Base-by-base conservation (phyloP, 2,797 vertebrate species). In the Sebastes taczanowskii region DNA sequence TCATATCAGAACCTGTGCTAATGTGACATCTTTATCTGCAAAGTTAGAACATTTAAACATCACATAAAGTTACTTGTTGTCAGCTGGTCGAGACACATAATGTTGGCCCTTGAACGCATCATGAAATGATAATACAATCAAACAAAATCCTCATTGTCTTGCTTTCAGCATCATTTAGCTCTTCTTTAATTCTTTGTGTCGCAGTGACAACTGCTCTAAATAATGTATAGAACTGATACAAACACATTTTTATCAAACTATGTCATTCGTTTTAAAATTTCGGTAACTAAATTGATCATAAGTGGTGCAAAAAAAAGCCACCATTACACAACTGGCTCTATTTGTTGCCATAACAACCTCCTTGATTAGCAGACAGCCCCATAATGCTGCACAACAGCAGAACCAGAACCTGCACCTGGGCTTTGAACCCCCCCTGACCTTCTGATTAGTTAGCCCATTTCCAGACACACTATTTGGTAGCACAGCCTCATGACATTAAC, bases 401-500 rank as follows among this genome's bases (percentile, higher is more conserved):
- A 81, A 61, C 67, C 79, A 75, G 63, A 81, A 61, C 67, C 79
- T 84, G 84, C 90, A 92, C 87, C 84, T 92, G 92, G 90, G 82
- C 75, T 88, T 81, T 92, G 90, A 93, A 86, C 91, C 80, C 58
- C 60, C 58, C 11, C 64, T 83, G 87, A 92, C 87, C 91, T 2
- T 2, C 84, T 92, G 84, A 94, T 94, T 91, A 93, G 70, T 78
- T 66, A 68, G 80, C 89, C 76, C 69, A 71, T 86, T 94, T 92
- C 88, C 91, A 94, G 91, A 88, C 83, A 65, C 71, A 74, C 76
- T 66, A 67, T 88, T 90, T 91, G 85, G 86, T 89, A 90, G 86
- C 83, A 42, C 86, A 82, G 84, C 78, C 82, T 91, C 92, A 83
- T 92, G 88, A 92, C 91, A 93, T 93, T 91, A 94, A 83, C 88